Base-by-base conservation (phyloP, 2,797 vertebrate genomes). In the Alauda arvensis region DNA sequence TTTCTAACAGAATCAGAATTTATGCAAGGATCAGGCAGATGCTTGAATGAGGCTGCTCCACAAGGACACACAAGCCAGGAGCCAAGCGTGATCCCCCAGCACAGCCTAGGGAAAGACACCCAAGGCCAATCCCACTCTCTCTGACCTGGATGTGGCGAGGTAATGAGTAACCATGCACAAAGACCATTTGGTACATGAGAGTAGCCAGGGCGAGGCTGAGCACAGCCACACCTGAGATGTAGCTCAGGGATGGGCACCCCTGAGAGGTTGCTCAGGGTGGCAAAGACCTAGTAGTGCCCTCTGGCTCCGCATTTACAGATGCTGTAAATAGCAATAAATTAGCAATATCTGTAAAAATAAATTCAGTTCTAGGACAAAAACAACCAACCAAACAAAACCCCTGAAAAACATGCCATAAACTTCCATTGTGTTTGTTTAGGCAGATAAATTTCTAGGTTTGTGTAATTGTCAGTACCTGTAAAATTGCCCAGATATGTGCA, bases 91-190 rank as follows among this genome's bases (percentile, higher is more conserved):
- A 45, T 16, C 1, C 8, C 4, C 3, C 18, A 56, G 4, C 2
- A 8, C 9, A 33, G 14, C 28, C 21, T 37, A 37, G 21, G 45
- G 28, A 23, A 74, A 23, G n/a, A 57, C 6, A 42, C 31, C 6
- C 31, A 51, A 25, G 11, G 19, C 55, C 14, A 46, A 1, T 48
- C 10, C 16, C 23, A 11, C 24, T 40, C 14, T 18, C 14, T 11
- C 5, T 45, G 28, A 18, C 9, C 6, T 13, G 43, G 10, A 29
- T 16, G 3, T 26, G 12, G 12, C 0, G 0, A 75, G 18, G 16
- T 3, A 15, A 19, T 31, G 31, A 33, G 5, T 33, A 8, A n/a
- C 4, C 18, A 28, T 20, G 16, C 71, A 61, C 21, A 28, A 29
- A 76, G 34, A 24, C 21, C 18, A 9, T 37, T 39, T 29, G 34